A percentile compares a stretch with the other conserved stretches of the same genome.
These are phyloP conservation scores for Dasypus novemcinctus DNA, from an alignment of 2,113 vertebrate genomes.

Conservation along the genomic window DNA sequence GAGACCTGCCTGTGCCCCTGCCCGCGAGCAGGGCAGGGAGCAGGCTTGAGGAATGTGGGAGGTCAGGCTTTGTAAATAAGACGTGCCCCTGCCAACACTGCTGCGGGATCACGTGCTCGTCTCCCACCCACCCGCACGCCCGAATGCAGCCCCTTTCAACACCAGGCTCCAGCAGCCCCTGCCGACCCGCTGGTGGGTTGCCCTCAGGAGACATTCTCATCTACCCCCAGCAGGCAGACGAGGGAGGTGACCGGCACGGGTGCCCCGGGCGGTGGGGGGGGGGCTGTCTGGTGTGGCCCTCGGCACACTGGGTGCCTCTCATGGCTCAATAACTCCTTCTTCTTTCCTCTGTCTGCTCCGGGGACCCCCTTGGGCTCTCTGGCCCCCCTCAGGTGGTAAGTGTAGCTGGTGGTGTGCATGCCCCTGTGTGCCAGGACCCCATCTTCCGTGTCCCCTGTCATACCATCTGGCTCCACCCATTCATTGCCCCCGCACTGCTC, in stretches of 20 bases:
- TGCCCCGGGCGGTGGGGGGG: background rate
- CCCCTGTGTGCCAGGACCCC: constrained; percentile 18
- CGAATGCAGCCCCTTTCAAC: background rate
- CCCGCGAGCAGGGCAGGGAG: background rate
- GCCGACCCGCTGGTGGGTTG: background rate
- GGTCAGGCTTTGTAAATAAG: background rate
- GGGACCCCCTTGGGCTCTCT: constrained; percentile 83
- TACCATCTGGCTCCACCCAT: background rate
- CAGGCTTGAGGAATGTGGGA: background rate
- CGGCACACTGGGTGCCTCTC: background rate
- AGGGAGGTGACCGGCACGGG: background rate
- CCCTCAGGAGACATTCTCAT: background rate
- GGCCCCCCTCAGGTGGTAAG: constrained; percentile 87
- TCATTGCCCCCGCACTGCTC: background rate
- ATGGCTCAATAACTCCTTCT: constrained; percentile 69
- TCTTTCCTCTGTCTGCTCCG: constrained; percentile 81
- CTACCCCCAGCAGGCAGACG: background rate
- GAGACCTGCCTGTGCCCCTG: background rate
- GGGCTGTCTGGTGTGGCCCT: background rate
- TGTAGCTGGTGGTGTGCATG: constrained; percentile 76
- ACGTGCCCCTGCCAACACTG: background rate
- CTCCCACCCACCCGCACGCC: rapidly evolving
- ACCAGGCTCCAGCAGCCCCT: background rate
- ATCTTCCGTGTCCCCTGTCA: constrained; percentile 45
- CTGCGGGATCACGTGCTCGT: background rate